These are phyloP conservation scores for Nephrotoma appendiculata DNA, from an alignment of 2,888 invertebrate genomes.

Conservation along the genomic window DNA sequence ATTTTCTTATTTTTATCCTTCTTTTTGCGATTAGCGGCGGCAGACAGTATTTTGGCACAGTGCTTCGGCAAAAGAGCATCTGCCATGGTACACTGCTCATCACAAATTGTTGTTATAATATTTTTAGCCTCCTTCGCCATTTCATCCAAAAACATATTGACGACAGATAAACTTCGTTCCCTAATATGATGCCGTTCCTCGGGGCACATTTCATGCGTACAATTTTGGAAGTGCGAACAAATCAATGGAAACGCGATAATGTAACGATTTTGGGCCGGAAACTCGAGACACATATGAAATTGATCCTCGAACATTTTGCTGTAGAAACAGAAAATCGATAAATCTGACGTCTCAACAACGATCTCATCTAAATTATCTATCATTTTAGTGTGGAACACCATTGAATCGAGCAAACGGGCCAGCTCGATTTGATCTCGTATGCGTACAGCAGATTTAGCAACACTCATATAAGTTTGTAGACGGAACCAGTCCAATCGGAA, in stretches of 20 bases:
- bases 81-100: conserved; percentile 94
- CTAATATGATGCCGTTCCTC: conserved; percentile 96
- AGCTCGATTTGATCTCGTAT: conserved; percentile 74
- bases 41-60: conserved; percentile 81
- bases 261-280: conserved; percentile 95
- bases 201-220: conserved; percentile 95
- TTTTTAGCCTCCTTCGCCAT: conserved; percentile 99
- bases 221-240: conserved; percentile 95
- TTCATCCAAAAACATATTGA: conserved; percentile 95
- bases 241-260: conserved; percentile 96
- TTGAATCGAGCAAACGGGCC: conserved; percentile 84
- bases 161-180: conserved; percentile 87
- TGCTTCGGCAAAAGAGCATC: conserved; percentile 91
- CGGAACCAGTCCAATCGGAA: conserved; percentile 96
- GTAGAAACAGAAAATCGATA: conserved; percentile 96
- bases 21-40: conserved; percentile 77
- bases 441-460: conserved; percentile 61
- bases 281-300: conserved; percentile 96
- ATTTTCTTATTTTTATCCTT: conserved; percentile 82
- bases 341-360: conserved; percentile 89
- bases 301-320: conserved; percentile 94
- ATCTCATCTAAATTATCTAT: conserved; percentile 96
- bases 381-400: conserved; percentile 95
- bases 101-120: conserved; percentile 95
- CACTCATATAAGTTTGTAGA: conserved; percentile 85